Conservation (phyloP, 2,797 vertebrate species). For the Argyrosomus regius region DNA sequence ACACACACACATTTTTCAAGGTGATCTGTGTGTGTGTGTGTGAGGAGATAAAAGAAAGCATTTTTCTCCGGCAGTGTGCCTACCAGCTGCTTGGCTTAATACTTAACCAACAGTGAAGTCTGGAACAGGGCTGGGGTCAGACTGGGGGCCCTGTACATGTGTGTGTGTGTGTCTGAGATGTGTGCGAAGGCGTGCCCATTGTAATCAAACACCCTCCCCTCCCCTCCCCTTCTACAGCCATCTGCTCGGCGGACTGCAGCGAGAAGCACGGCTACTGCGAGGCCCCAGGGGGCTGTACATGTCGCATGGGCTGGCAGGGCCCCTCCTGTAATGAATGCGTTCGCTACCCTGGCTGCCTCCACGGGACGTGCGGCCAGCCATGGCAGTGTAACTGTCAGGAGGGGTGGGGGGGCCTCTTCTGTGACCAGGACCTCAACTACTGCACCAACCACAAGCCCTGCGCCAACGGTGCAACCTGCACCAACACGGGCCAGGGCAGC, state of each 20-base stretch:
- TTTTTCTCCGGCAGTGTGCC: conserved; percentile 79
- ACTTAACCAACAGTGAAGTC: conserved; percentile 86
- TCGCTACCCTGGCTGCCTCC: conserved; percentile 88
- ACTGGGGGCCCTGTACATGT: conserved; percentile 59
- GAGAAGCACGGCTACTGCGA: conserved; percentile 91
- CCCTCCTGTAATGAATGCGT: conserved; percentile 88
- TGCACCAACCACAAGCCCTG: conserved; percentile 92
- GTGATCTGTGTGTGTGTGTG: conserved; percentile 48
- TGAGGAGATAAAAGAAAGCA: conserved; percentile 72
- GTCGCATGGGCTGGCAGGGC: conserved; percentile 92
- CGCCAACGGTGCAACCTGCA: conserved; percentile 88
- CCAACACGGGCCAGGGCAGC: conserved; percentile 91
- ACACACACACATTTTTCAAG: conserved; percentile 72
- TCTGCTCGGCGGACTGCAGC: conserved; percentile 91
- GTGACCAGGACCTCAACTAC: conserved; percentile 92
- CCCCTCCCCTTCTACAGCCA: conserved; percentile 70
- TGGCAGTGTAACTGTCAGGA: conserved; percentile 91
- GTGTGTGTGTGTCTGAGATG: conserved; percentile 60
- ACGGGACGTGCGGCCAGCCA: conserved; percentile 88
- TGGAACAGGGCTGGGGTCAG: conserved; percentile 77
- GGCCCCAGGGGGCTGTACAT: conserved; percentile 86
- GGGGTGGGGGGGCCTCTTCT: conserved; percentile 92
- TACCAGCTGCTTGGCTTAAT: conserved; percentile 86
- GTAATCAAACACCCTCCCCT: conserved; percentile 76
- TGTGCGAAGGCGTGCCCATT: conserved; percentile 72